These are phyloP conservation scores for Acutogordius australiensis DNA, from an alignment of 2,888 invertebrate species.

Conservation along the genomic window DNA sequence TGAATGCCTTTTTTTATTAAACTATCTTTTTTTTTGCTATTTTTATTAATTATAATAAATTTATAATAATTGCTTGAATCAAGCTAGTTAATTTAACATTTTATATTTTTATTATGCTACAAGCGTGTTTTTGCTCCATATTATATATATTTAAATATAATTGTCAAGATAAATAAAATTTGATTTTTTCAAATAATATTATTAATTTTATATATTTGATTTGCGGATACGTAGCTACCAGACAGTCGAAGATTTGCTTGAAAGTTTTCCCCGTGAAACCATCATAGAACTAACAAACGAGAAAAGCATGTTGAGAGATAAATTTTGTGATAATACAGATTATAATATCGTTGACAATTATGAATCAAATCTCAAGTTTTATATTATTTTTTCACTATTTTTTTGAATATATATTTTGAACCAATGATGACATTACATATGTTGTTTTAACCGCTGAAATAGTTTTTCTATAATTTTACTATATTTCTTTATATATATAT, in stretches of 20 bases:
- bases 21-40: background rate
- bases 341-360: background rate
- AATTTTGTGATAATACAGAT: slow-evolving; percentile 4
- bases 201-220: background rate
- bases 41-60: background rate
- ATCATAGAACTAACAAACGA: background rate
- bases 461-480: too few relatives aligned
- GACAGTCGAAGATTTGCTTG: background rate
- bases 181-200: background rate
- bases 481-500: background rate
- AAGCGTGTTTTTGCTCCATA: background rate
- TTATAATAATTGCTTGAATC: background rate
- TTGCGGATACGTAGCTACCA: background rate
- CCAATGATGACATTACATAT: background rate
- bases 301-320: background rate
- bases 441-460: too few relatives aligned
- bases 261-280: background rate
- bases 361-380: background rate
- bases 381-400: background rate
- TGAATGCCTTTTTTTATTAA: background rate
- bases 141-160: background rate
- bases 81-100: background rate
- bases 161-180: background rate
- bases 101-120: background rate
- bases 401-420: background rate